Conservation (phyloP, 1,140 invertebrate genomes). For the Xylocopa sonorina region DNA sequence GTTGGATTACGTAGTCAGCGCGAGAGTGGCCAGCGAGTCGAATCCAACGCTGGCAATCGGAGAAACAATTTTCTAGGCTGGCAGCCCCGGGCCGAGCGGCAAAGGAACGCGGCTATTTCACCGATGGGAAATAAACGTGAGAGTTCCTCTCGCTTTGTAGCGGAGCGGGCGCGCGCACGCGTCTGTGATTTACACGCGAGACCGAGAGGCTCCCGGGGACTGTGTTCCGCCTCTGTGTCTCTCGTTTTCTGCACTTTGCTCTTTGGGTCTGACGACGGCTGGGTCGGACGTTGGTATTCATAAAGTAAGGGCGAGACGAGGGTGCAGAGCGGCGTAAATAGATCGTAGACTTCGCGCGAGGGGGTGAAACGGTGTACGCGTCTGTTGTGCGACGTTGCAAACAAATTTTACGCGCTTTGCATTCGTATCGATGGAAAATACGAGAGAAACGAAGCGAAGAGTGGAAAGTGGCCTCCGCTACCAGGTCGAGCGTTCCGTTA, state of each 20-base stretch:
- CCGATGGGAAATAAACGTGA: not conserved
- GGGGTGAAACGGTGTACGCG: too few species aligned
- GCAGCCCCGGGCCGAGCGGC: conserved; percentile 4
- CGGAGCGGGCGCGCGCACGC: not conserved
- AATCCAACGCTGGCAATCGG: conserved; percentile 39
- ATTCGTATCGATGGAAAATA: too few species aligned
- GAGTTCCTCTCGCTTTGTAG: conserved; percentile 2
- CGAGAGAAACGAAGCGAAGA: too few species aligned
- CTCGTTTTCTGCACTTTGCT: too few species aligned
- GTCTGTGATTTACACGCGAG: conserved; percentile 39
- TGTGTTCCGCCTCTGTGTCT: not conserved
- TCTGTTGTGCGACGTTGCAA: too few species aligned
- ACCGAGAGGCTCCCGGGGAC: not conserved
- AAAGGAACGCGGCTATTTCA: conserved; percentile 44
- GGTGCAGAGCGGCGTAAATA: too few species aligned
- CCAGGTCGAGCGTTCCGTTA: too few species aligned
- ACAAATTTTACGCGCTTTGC: too few species aligned
- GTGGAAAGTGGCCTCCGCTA: too few species aligned
- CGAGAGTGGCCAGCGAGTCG: not conserved
- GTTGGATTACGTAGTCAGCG: not conserved
- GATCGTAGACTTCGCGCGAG: too few species aligned
- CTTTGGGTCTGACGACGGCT: not conserved
- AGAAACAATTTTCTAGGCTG: conserved; percentile 50
- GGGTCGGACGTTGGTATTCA: not conserved
- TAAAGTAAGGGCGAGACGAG: not conserved